Evolutionary conservation across 2,797 vertebrate genomes (phyloP).

Genomic region (Sebastes oblongus): DNA sequence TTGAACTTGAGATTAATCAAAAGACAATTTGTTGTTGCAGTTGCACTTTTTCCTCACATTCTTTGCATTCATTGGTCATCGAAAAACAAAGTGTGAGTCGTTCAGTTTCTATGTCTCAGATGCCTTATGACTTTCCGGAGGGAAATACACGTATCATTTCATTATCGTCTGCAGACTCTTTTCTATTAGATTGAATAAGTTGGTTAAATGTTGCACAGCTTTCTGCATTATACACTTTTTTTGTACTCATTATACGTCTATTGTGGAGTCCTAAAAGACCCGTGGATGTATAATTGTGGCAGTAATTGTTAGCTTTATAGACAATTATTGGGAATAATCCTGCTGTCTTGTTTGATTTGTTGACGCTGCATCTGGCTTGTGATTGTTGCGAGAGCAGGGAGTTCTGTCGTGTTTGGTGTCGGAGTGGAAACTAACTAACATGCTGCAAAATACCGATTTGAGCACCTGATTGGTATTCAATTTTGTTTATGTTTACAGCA

Average conservation of each 20-base stretch:
- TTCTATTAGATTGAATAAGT: neutral
- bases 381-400: neutral
- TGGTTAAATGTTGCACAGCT: neutral
- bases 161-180: neutral
- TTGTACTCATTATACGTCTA: neutral
- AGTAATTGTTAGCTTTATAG: neutral
- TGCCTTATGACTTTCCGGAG: slow-evolving; percentile 65
- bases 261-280: neutral
- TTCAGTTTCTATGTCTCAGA: slow-evolving; percentile 21
- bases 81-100: neutral
- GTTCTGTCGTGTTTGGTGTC: neutral
- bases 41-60: slow-evolving; percentile 32
- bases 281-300: neutral
- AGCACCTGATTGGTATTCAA: slow-evolving; percentile 15
- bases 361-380: neutral
- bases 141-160: neutral
- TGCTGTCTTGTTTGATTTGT: slow-evolving; percentile 1
- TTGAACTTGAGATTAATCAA: neutral
- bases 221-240: neutral
- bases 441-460: slow-evolving; percentile 14
- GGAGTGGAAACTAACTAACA: neutral
- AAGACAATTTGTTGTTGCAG: neutral
- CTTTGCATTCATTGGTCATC: neutral
- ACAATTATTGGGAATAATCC: neutral
- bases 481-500: slow-evolving; percentile 39